These are phyloP conservation scores for Teinopalpus imperialis DNA, from an alignment of 2,888 invertebrate genomes.

Conservation along the genomic window DNA sequence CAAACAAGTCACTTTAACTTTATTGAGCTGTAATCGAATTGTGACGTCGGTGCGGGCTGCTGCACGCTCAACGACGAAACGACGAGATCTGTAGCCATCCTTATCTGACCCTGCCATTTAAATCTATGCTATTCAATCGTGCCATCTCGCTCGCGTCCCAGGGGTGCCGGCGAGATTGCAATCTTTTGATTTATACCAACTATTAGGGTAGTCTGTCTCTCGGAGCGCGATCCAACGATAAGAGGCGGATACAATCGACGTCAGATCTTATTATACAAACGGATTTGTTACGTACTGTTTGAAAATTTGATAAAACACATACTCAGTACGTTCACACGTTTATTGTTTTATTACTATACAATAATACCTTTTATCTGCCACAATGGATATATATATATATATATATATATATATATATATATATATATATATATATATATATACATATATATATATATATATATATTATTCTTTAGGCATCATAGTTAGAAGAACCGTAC, in stretches of 20 bases:
- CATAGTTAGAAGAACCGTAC: too few relatives aligned
- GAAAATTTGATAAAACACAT: conserved; percentile 11
- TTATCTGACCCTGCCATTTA: conserved; percentile 80
- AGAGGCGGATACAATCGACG: conserved; percentile 68
- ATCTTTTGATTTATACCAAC: conserved; percentile 83
- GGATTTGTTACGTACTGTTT: conserved; percentile 50
- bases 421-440: too few relatives aligned
- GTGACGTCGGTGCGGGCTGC: conserved; percentile 75
- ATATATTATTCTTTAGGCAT: too few relatives aligned
- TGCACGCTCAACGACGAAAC: conserved; percentile 57
- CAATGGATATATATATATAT: not conserved
- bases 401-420: too few relatives aligned
- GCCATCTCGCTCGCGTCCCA: conserved; percentile 79
- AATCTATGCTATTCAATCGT: conserved; percentile 82
- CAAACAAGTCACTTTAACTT: conserved; percentile 82
- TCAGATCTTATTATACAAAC: conserved; percentile 74
- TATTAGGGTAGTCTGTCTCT: conserved; percentile 80
- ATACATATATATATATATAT: too few relatives aligned
- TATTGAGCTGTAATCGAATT: conserved; percentile 82
- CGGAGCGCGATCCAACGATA: conserved; percentile 69
- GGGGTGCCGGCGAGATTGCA: conserved; percentile 80
- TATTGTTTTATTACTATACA: not conserved
- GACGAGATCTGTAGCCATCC: conserved; percentile 72
- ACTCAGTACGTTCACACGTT: conserved; percentile 4
- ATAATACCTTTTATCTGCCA: not conserved